These are phyloP conservation scores for Centropyge bicolor DNA, from an alignment of 2,797 vertebrate genomes.

Conservation along the genomic window DNA sequence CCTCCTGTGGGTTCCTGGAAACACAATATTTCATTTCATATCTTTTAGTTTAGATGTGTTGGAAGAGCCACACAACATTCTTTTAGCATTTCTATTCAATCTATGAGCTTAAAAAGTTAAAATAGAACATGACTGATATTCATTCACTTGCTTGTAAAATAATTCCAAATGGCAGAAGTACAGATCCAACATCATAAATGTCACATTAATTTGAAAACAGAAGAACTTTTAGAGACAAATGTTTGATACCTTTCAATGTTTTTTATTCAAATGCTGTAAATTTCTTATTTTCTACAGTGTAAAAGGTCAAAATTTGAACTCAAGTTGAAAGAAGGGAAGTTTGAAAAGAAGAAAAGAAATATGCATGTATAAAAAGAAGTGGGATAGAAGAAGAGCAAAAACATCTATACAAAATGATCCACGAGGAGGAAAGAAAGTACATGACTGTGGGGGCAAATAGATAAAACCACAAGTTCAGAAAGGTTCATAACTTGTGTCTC, in stretches of 20 bases:
- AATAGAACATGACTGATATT: too few species aligned
- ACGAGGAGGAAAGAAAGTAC: slow-evolving; percentile 55
- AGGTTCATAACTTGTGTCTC: slow-evolving; percentile 22
- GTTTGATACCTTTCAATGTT: slow-evolving; percentile 46
- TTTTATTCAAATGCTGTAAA: slow-evolving; percentile 81
- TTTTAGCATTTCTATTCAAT: too few species aligned
- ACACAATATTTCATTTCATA: too few species aligned
- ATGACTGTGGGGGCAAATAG: slow-evolving; percentile 17
- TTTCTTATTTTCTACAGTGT: slow-evolving; percentile 80
- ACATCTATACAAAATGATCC: slow-evolving; percentile 63
- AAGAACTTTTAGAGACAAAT: slow-evolving; percentile 2
- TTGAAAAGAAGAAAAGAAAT: slow-evolving; percentile 47
- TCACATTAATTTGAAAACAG: background rate
- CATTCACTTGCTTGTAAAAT: too few species aligned
- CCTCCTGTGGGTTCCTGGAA: too few species aligned
- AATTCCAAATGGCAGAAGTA: background rate
- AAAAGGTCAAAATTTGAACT: slow-evolving; percentile 82
- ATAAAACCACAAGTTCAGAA: slow-evolving; percentile 40
- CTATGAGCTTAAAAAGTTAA: too few species aligned
- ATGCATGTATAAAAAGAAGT: slow-evolving; percentile 53
- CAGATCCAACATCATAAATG: background rate
- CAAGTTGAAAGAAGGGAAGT: slow-evolving; percentile 49
- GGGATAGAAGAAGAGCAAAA: slow-evolving; percentile 55
- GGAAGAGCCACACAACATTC: too few species aligned
- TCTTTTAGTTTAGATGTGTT: too few species aligned